Conservation (phyloP, 2,113 vertebrate genomes). For the Passer domesticus region DNA sequence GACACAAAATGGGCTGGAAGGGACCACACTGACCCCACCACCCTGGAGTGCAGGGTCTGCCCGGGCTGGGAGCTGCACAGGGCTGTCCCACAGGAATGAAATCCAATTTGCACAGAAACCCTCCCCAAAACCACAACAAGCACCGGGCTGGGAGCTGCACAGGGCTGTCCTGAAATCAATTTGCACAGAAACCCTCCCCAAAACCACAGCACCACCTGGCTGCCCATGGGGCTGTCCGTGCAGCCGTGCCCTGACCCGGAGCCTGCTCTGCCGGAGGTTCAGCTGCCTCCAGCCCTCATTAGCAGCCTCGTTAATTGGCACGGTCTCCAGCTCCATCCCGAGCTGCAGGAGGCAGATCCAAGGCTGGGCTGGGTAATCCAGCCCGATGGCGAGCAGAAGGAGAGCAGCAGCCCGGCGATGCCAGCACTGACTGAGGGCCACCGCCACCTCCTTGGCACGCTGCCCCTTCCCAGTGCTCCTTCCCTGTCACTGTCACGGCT, state of each 20-base stretch:
- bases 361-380: fast-evolving
- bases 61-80: background rate
- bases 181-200: background rate
- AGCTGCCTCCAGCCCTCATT: background rate
- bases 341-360: background rate
- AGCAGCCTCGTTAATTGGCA: background rate
- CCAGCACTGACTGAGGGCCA: background rate
- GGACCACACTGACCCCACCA: fast-evolving
- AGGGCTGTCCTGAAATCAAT: background rate
- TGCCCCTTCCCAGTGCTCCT: background rate
- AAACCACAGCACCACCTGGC: background rate
- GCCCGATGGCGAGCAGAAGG: background rate
- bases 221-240: fast-evolving
- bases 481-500: background rate
- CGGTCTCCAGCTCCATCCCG: background rate
- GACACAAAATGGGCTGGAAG: background rate
- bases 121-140: background rate
- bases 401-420: background rate
- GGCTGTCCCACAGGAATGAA: background rate
- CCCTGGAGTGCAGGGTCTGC: fast-evolving
- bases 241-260: background rate
- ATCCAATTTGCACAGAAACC: background rate
- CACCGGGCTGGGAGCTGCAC: background rate
- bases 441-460: background rate
- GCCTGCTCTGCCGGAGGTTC: background rate